Percentiles rank a stretch among this genome's conserved stretches.
Evolutionary conservation across 2,888 invertebrate species (phyloP).

Genomic region (Phlogophora meticulosa): DNA sequence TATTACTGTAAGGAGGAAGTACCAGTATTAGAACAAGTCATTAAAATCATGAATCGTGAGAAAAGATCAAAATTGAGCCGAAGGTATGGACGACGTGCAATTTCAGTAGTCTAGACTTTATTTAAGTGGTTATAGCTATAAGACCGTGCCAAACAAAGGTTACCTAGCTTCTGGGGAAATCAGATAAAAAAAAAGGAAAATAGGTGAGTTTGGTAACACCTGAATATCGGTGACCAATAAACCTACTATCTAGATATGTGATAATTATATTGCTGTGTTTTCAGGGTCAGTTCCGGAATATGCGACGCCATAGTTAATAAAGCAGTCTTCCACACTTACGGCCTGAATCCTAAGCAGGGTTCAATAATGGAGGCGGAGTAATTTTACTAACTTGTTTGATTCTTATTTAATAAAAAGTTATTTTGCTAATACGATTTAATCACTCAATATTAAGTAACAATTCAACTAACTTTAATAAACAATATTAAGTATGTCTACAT

Average conservation of each 20-base stretch:
- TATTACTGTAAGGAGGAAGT: conserved; percentile 84
- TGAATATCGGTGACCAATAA: too few species aligned
- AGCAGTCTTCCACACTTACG: conserved; percentile 83
- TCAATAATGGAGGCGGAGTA: conserved; percentile 81
- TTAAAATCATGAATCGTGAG: conserved; percentile 74
- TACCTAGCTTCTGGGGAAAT: too few species aligned
- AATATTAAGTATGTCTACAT: too few species aligned
- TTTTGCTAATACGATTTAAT: conserved; percentile 27
- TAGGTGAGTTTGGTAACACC: too few species aligned
- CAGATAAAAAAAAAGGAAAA: too few species aligned
- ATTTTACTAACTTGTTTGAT: conserved; percentile 29
- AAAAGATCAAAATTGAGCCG: conserved; percentile 77
- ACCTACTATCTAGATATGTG: too few species aligned
- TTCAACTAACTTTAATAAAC: too few species aligned
- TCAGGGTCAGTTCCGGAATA: conserved; percentile 87
- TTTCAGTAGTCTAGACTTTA: background rate
- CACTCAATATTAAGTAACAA: conserved; percentile 43
- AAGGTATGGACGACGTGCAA: conserved; percentile 70
- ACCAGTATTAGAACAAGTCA: conserved; percentile 80
- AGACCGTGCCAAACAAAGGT: too few species aligned
- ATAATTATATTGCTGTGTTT: conserved; percentile 54
- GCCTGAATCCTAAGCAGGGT: conserved; percentile 78
- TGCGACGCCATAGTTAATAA: conserved; percentile 89
- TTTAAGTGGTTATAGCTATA: too few species aligned
- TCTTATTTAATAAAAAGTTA: conserved; percentile 47